Conservation (phyloP, 2,888 invertebrate species). For the Agrilus biguttatus region DNA sequence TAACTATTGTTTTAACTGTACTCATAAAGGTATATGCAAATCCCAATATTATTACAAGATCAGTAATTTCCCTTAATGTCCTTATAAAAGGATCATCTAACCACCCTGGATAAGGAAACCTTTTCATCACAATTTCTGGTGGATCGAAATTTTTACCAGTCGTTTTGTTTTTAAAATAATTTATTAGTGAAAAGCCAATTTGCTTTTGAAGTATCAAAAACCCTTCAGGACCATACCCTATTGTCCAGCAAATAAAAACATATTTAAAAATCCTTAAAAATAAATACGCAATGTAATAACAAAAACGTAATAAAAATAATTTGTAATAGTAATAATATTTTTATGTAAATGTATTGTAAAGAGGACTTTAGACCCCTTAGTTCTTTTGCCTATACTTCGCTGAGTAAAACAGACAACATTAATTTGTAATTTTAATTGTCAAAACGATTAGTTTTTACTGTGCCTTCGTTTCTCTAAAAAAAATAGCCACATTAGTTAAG, state of each 20-base stretch:
- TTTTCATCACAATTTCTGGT: slow-evolving; percentile 34
- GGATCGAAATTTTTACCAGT: slow-evolving; percentile 7
- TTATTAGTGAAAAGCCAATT: slow-evolving; percentile 16
- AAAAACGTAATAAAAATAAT: no score
- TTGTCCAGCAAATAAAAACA: no score
- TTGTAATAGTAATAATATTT: no score
- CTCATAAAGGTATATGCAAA: slow-evolving; percentile 73
- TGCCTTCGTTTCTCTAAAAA: no score
- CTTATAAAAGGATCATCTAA: slow-evolving; percentile 50
- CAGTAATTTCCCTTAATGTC: slow-evolving; percentile 50
- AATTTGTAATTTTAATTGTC: no score
- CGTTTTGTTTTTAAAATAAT: slow-evolving; percentile 4
- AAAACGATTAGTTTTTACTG: no score
- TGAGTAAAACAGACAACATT: no score
- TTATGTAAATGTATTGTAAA: no score
- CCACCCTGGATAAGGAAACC: slow-evolving; percentile 64
- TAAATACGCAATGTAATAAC: no score
- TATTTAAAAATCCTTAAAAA: slow-evolving; percentile 7
- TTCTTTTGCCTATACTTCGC: no score
- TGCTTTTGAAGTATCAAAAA: slow-evolving; percentile 50
- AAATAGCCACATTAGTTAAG: no score
- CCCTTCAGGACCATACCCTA: slow-evolving; percentile 48
- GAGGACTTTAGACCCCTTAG: no score
- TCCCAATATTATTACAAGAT: slow-evolving; percentile 63
- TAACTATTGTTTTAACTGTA: slow-evolving; percentile 56